Percentiles rank a stretch among this genome's conserved stretches.
These are phyloP conservation scores for Petrophora chlorosata DNA, from an alignment of 2,888 invertebrate genomes.

Conservation along the genomic window DNA sequence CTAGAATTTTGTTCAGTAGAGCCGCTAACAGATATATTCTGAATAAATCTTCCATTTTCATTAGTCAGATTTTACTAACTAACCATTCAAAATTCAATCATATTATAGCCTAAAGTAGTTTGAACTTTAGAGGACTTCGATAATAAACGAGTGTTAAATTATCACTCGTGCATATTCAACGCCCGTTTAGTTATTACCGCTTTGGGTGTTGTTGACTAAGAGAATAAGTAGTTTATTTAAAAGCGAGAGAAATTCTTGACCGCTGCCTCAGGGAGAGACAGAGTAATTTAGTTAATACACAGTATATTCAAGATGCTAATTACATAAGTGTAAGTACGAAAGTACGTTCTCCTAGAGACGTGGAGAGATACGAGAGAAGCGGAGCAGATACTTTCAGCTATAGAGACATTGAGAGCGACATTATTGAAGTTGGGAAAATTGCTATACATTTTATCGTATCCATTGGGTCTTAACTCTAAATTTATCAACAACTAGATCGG, in stretches of 20 bases:
- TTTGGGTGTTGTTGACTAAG: conserved; percentile 16
- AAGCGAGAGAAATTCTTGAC: conserved; percentile 30
- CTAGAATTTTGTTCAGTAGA: too few relatives aligned
- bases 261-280: neutral
- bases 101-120: too few relatives aligned
- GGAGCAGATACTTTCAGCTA: too few relatives aligned
- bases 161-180: neutral
- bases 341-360: conserved; percentile 1
- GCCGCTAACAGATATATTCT: too few relatives aligned
- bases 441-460: too few relatives aligned
- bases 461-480: too few relatives aligned
- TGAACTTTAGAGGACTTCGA: too few relatives aligned
- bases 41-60: too few relatives aligned
- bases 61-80: too few relatives aligned
- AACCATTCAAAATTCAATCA: too few relatives aligned
- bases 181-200: conserved; percentile 6
- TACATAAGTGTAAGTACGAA: conserved; percentile 31
- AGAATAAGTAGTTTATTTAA: conserved; percentile 12
- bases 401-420: neutral
- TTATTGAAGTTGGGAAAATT: neutral
- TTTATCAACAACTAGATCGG: too few relatives aligned
- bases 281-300: conserved; percentile 34
- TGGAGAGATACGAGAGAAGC: neutral
- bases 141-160: too few relatives aligned
- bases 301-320: conserved; percentile 47